These are phyloP conservation scores for Lasioglossum calceatum DNA, from an alignment of 2,888 invertebrate species.

Conservation along the genomic window DNA sequence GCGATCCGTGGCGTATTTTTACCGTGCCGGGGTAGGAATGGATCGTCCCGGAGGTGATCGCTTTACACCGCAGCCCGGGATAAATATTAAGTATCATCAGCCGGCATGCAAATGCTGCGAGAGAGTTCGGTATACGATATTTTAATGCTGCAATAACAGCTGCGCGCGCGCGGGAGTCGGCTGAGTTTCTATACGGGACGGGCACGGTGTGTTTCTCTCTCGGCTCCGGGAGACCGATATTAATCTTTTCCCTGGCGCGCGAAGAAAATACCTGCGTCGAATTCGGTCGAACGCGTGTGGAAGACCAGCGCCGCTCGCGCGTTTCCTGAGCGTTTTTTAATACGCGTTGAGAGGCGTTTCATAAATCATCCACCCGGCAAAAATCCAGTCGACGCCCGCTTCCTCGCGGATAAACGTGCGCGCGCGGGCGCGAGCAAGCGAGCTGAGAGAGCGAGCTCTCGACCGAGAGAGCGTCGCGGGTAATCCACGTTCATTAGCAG, in stretches of 20 bases:
- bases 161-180: neutral
- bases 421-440: neutral
- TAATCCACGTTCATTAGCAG: conserved; percentile 60
- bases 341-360: conserved; percentile 35
- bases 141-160: conserved; percentile 43
- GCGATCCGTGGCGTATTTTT: conserved; percentile 24
- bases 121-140: conserved; percentile 28
- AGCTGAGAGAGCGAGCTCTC: neutral
- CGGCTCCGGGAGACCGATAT: conserved; percentile 11
- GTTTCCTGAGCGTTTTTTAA: conserved; percentile 37
- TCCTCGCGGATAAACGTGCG: conserved; percentile 33
- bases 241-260: conserved; percentile 33
- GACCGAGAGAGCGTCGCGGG: conserved; percentile 24
- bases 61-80: conserved; percentile 19
- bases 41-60: conserved; percentile 32
- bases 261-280: conserved; percentile 43
- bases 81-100: conserved; percentile 42
- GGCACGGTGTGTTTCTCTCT: conserved; percentile 23
- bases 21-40: neutral
- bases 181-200: conserved; percentile 11
- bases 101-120: conserved; percentile 37
- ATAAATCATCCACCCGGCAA: conserved; percentile 53
- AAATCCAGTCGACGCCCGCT: conserved; percentile 44
- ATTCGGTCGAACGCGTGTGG: conserved; percentile 45
- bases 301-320: neutral